Base-by-base conservation (phyloP, 2,888 invertebrate genomes). In the Eristalis pertinax region DNA sequence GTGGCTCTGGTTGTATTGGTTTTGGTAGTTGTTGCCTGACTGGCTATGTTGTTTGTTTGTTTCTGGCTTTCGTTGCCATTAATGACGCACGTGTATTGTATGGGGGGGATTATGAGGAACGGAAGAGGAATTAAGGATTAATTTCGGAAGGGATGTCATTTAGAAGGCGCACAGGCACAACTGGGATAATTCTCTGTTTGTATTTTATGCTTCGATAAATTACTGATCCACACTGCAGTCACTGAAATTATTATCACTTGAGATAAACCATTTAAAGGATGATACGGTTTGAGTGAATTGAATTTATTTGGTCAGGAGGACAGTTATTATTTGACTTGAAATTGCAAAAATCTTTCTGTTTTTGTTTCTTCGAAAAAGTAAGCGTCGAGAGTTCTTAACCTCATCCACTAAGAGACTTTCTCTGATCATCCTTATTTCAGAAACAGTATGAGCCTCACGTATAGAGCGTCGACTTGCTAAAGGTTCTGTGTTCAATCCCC, bases 121-220 rank as follows among this genome's bases (percentile, higher is more conserved):
- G 92, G 83, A 84, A 92, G 92, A 92, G 92, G 93, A 92, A 93
- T 93, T 92, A 92, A 93, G 92, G 92, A 92, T 93, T 92, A 92
- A 93, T 92, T 92, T 92, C 90, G 73, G 91, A 92, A 92, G 92
- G 92, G 92, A 92, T 92, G 92, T 92, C 93, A 92, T 92, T 92
- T 92, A 91, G 92, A 92, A 74, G 72, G 78, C 86, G 70, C 58
- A 72, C 41, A 78, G 67, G 65, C 83, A 87, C 58, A 87, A 87
- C 75, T 91, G 91, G 92, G 93, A 92, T 92, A 93, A 93, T 92
- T 90, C 91, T 90, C 90, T 90, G 50, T 91, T 91, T 90, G 90
- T 90, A 89, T 91, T 89, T 90, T 89, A 89, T 90, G 89, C 90
- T 89, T 90, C 89, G 89, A 89, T 90, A 89, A 90, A 81, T 89